Conservation (phyloP, 2,113 vertebrate genomes). For the Cinclus mexicanus region DNA sequence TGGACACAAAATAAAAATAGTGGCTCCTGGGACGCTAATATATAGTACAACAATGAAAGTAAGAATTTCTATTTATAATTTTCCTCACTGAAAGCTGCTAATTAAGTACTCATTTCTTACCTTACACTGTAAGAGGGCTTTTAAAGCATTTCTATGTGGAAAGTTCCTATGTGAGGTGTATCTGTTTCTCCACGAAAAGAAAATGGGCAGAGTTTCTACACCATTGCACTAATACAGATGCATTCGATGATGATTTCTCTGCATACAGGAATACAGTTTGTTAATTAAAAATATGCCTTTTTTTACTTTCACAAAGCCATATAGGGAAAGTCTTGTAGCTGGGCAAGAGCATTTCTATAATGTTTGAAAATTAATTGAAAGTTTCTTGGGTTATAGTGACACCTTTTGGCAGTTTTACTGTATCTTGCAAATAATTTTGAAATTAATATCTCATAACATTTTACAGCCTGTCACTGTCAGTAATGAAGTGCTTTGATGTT, state of each 20-base stretch:
- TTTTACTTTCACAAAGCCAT: not conserved
- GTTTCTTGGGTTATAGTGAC: slow-evolving; percentile 63
- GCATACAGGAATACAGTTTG: not conserved
- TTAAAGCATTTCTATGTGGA: not conserved
- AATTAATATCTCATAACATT: not conserved
- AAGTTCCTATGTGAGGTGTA: not conserved
- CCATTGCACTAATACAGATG: not conserved
- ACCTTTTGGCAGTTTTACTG: slow-evolving; percentile 63
- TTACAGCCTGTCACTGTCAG: not conserved
- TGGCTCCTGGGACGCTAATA: not conserved
- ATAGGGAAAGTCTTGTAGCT: not conserved
- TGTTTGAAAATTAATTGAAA: not conserved
- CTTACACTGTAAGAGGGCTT: not conserved
- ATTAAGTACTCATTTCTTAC: not conserved
- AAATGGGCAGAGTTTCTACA: not conserved
- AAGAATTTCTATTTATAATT: not conserved
- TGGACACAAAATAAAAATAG: not conserved
- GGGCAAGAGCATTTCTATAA: not conserved
- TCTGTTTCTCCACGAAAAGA: not conserved
- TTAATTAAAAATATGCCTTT: not conserved
- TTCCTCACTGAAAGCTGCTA: not conserved
- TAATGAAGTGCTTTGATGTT: not conserved
- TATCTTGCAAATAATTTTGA: not conserved
- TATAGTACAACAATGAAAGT: not conserved
- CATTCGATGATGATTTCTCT: not conserved